Conservation (phyloP, 2,113 vertebrate species). For the Pseudopodoces humilis region DNA sequence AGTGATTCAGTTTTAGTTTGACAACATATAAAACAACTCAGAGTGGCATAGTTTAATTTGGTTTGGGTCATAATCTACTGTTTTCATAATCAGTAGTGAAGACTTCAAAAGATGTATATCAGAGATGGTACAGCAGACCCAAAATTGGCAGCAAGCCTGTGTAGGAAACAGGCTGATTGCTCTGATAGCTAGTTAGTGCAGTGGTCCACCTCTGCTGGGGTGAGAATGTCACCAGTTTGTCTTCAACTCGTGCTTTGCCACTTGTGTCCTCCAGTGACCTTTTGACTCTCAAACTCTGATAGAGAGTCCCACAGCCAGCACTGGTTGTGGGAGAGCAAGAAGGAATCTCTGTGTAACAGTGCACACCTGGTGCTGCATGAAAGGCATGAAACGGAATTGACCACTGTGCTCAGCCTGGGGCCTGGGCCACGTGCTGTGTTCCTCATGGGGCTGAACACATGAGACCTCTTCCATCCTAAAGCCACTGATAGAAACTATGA, state of each 20-base stretch:
- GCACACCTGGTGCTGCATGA: too few species aligned
- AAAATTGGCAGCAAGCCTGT: rapidly evolving
- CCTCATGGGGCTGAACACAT: rapidly evolving
- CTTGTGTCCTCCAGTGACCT: neutral
- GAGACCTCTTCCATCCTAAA: neutral
- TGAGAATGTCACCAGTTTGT: rapidly evolving
- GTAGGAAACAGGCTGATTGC: too few species aligned
- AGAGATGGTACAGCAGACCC: too few species aligned
- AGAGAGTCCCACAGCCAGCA: neutral
- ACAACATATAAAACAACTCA: neutral
- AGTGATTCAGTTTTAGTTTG: neutral
- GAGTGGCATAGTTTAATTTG: neutral
- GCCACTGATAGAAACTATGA: neutral
- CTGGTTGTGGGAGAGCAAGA: neutral
- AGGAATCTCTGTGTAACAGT: neutral
- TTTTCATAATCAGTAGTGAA: neutral
- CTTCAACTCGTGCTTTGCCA: neutral
- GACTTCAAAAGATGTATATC: neutral
- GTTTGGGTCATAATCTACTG: neutral
- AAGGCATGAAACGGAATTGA: rapidly evolving
- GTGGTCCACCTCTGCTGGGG: neutral
- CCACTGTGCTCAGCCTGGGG: neutral
- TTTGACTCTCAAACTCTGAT: neutral
- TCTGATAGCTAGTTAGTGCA: neutral
- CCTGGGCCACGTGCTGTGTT: rapidly evolving